These are phyloP conservation scores for Channa argus DNA, from an alignment of 2,113 vertebrate species.

Conservation along the genomic window DNA sequence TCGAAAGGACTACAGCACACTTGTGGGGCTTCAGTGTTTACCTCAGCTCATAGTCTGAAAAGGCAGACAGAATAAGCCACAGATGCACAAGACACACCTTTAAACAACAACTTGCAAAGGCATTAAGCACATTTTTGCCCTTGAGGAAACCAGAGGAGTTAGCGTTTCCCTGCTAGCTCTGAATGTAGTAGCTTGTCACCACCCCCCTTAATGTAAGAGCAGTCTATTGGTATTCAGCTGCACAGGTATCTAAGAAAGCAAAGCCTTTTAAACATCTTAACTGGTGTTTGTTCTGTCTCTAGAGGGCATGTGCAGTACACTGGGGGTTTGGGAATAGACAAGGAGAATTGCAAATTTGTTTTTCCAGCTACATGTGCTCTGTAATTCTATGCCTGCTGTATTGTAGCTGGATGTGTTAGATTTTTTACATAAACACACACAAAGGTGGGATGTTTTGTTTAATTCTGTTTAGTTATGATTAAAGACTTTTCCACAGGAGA, in stretches of 20 bases:
- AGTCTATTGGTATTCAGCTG: conserved; percentile 83
- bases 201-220: conserved; percentile 71
- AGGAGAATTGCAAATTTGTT: conserved; percentile 83
- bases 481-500: conserved; percentile 64
- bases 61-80: conserved; percentile 37
- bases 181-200: conserved; percentile 66
- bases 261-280: conserved; percentile 84
- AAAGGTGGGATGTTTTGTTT: conserved; percentile 73
- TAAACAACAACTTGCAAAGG: conserved; percentile 54
- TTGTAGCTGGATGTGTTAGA: conserved; percentile 57
- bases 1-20: conserved; percentile 60
- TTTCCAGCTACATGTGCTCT: conserved; percentile 73
- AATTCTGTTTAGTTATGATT: conserved; percentile 77
- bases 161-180: conserved; percentile 67
- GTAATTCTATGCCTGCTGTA: conserved; percentile 64
- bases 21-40: conserved; percentile 58
- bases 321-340: conserved; percentile 79
- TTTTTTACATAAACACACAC: conserved; percentile 67
- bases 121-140: conserved; percentile 74
- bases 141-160: conserved; percentile 77
- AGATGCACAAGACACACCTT: conserved; percentile 32
- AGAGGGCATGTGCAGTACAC: conserved; percentile 79
- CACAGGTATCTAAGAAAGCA: conserved; percentile 81
- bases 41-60: conserved; percentile 42
- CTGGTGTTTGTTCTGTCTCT: conserved; percentile 83